A percentile compares a stretch with the other conserved stretches of the same genome.
Conservation (phyloP, 1,140 invertebrate genomes). For the Lethocerus indicus region DNA sequence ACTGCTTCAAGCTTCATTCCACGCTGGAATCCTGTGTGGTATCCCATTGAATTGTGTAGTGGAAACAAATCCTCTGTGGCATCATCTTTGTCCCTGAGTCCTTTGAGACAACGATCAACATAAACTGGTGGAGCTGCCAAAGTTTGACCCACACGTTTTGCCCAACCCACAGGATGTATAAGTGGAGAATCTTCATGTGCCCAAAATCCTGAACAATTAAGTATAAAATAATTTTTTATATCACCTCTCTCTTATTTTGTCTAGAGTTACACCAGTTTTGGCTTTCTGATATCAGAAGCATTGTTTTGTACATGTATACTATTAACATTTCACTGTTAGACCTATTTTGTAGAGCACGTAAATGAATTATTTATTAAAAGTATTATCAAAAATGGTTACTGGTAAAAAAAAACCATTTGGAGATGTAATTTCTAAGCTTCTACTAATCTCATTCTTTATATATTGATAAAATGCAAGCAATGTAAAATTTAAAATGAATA, state of each 20-base stretch:
- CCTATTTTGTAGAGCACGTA: too few relatives aligned
- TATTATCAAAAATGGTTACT: too few relatives aligned
- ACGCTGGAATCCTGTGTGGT: constrained; percentile 42
- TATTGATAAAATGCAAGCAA: not conserved
- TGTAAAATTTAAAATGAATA: not conserved
- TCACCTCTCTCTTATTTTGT: too few relatives aligned
- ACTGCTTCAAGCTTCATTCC: constrained; percentile 96
- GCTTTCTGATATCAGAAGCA: too few relatives aligned
- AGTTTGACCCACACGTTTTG: constrained; percentile 59
- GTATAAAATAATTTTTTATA: too few relatives aligned
- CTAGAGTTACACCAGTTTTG: too few relatives aligned
- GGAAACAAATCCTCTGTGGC: constrained; percentile 58
- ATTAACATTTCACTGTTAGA: too few relatives aligned
- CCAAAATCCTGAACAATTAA: constrained; percentile 80
- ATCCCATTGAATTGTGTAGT: constrained; percentile 25
- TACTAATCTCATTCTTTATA: too few relatives aligned
- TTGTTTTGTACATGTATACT: too few relatives aligned
- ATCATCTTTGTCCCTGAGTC: constrained; percentile 43
- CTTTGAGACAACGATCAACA: constrained; percentile 40
- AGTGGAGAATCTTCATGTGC: constrained; percentile 88
- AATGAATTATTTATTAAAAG: too few relatives aligned
- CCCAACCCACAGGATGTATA: constrained; percentile 92
- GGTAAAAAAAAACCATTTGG: too few relatives aligned
- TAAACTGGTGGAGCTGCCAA: constrained; percentile 67
- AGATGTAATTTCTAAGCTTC: too few relatives aligned